Evolutionary conservation across 2,113 vertebrate genomes (phyloP).

Genomic region (Isichthys henryi): DNA sequence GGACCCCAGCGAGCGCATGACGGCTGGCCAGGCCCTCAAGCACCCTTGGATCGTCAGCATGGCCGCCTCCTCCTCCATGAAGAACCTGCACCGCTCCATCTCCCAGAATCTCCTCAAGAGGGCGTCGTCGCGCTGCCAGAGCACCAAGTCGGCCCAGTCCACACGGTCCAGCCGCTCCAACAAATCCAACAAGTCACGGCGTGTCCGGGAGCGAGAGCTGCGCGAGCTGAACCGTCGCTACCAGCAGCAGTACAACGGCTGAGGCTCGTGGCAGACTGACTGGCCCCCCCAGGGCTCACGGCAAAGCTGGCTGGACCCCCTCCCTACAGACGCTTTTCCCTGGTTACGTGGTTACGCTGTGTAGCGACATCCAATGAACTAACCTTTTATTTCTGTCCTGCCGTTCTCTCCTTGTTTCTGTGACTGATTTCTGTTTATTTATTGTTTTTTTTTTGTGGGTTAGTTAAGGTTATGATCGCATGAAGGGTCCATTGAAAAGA

Average conservation of each 20-base stretch:
- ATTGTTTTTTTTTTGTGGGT: constrained; percentile 48
- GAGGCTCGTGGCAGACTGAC: constrained; percentile 37
- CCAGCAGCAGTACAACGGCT: constrained; percentile 91
- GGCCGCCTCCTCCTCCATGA: constrained; percentile 96
- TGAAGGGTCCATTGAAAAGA: constrained; percentile 27
- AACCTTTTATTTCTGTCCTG: constrained; percentile 1
- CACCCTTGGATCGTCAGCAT: constrained; percentile 97
- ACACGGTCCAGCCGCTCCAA: constrained; percentile 90
- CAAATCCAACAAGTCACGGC: constrained; percentile 89
- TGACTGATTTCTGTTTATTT: constrained; percentile 62
- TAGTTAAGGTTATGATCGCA: constrained; percentile 51
- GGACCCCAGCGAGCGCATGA: constrained; percentile 82
- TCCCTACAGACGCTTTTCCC: constrained; percentile 11
- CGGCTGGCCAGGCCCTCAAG: constrained; percentile 85
- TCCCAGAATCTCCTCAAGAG: constrained; percentile 96
- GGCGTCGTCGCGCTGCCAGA: constrained; percentile 93
- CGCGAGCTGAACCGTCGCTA: constrained; percentile 92
- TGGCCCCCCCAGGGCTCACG: background rate
- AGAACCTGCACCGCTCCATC: constrained; percentile 95
- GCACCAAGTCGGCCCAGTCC: constrained; percentile 94
- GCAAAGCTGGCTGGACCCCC: background rate
- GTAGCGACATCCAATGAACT: background rate
- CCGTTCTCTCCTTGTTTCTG: constrained; percentile 31
- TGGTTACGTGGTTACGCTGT: constrained; percentile 7
- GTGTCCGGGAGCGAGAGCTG: constrained; percentile 85